These are phyloP conservation scores for Enteromius afrohamiltoni DNA, from an alignment of 2,797 vertebrate species.

Conservation along the genomic window DNA sequence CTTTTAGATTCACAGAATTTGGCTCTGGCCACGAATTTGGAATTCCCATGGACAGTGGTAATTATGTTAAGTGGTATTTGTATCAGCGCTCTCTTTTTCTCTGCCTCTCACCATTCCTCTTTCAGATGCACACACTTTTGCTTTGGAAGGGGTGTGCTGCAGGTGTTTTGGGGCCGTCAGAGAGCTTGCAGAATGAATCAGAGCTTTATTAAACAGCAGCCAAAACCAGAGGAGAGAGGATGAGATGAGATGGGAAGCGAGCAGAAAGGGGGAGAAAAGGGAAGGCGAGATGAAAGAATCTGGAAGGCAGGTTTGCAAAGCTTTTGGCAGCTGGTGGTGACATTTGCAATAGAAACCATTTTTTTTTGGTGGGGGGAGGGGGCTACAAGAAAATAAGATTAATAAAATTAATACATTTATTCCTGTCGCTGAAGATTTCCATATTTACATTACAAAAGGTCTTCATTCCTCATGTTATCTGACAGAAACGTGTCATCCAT, in stretches of 20 bases:
- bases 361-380: background rate
- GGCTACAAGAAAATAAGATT: background rate
- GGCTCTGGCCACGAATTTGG: constrained; percentile 30
- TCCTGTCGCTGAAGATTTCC: constrained; percentile 4
- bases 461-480: constrained; percentile 22
- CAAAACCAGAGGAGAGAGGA: constrained; percentile 23
- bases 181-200: constrained; percentile 28
- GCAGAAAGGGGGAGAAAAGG: background rate
- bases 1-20: constrained; percentile 37
- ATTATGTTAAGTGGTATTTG: constrained; percentile 50
- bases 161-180: constrained; percentile 7
- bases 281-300: constrained; percentile 12
- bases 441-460: constrained; percentile 27
- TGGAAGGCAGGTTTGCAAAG: constrained; percentile 30
- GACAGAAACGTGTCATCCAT: constrained; percentile 21
- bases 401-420: constrained; percentile 31
- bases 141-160: constrained; percentile 22
- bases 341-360: constrained; percentile 13
- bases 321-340: constrained; percentile 19
- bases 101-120: background rate
- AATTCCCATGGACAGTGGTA: constrained; percentile 43
- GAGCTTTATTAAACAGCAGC: constrained; percentile 41
- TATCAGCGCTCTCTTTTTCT: constrained; percentile 23
- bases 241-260: constrained; percentile 28
- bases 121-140: background rate